A percentile compares a stretch with the other conserved stretches of the same genome.
Evolutionary conservation across 2,113 vertebrate genomes (phyloP).

Genomic region (Copsychus sechellarum): DNA sequence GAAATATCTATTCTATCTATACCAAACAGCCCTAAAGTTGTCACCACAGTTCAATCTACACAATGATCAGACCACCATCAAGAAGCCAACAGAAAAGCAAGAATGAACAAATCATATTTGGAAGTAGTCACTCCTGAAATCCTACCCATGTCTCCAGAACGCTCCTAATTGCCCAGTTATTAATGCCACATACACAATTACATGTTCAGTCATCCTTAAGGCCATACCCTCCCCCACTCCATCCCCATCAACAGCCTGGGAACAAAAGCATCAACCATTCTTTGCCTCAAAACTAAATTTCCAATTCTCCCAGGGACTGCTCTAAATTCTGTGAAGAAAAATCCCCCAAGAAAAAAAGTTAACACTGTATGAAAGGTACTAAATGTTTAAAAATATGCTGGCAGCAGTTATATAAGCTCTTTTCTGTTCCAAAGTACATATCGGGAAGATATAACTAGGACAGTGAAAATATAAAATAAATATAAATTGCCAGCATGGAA

Average conservation of each 20-base stretch:
- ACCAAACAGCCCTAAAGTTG: neutral
- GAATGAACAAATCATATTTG: neutral
- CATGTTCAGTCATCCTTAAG: neutral
- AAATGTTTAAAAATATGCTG: constrained; percentile 67
- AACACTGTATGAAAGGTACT: constrained; percentile 50
- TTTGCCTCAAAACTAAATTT: constrained; percentile 48
- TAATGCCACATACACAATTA: neutral
- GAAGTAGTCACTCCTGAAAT: neutral
- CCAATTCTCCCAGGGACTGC: constrained; percentile 59
- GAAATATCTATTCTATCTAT: neutral
- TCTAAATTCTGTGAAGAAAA: constrained; percentile 68
- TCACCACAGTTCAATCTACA: neutral
- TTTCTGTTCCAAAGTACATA: constrained; percentile 58
- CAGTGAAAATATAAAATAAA: constrained; percentile 67
- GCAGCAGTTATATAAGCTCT: constrained; percentile 48
- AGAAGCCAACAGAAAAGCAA: neutral
- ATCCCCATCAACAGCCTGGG: neutral
- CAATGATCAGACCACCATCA: neutral
- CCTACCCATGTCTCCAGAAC: neutral
- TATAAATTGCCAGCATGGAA: constrained; percentile 63
- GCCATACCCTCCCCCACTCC: neutral
- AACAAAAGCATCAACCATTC: constrained; percentile 15
- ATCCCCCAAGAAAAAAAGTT: constrained; percentile 52
- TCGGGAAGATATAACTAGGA: constrained; percentile 57
- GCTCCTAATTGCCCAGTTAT: neutral